Percentiles rank a stretch among this genome's conserved stretches.
phyloP scores from a whole-genome alignment of 92 coral and sea anemone species.

The Virgularia gustaviana region DNA sequence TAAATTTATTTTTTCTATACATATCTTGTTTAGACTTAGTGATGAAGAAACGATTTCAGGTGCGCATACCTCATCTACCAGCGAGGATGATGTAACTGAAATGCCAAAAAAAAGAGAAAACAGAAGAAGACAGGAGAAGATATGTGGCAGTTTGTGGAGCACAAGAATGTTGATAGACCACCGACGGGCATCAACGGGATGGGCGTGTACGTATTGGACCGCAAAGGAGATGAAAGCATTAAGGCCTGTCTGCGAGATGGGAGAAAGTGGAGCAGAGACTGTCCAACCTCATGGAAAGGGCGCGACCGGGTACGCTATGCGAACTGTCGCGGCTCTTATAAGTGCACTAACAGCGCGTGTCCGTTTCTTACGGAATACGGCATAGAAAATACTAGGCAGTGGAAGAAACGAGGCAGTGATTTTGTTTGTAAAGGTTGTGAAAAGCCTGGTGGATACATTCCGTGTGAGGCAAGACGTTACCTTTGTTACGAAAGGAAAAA shows the following conservation, averaged over 20 bases:
- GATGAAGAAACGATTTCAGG: no score
- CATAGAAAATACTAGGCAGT: constrained; percentile 45
- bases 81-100: no score
- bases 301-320: constrained; percentile 46
- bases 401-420: constrained; percentile 22
- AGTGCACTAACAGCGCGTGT: constrained; percentile 29
- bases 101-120: no score
- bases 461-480: constrained; percentile 47
- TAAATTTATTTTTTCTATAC: no score
- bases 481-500: constrained; percentile 20
- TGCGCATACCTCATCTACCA: no score
- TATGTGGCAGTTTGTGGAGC: constrained; percentile 21
- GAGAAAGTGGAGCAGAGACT: constrained; percentile 49
- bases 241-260: no score
- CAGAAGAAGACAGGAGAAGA: constrained; percentile 21
- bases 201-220: constrained; percentile 9
- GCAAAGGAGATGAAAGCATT: no score
- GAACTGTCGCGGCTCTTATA: constrained; percentile 47
- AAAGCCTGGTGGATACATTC: constrained; percentile 2
- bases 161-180: constrained; percentile 6
- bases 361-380: constrained; percentile 43
- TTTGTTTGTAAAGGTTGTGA: constrained; percentile 46
- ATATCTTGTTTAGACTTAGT: no score
- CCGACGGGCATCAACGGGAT: constrained; percentile 49
- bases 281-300: constrained; percentile 54